Base-by-base conservation (phyloP, 2,888 invertebrate species). In the Pachymerium ferrugineum region DNA sequence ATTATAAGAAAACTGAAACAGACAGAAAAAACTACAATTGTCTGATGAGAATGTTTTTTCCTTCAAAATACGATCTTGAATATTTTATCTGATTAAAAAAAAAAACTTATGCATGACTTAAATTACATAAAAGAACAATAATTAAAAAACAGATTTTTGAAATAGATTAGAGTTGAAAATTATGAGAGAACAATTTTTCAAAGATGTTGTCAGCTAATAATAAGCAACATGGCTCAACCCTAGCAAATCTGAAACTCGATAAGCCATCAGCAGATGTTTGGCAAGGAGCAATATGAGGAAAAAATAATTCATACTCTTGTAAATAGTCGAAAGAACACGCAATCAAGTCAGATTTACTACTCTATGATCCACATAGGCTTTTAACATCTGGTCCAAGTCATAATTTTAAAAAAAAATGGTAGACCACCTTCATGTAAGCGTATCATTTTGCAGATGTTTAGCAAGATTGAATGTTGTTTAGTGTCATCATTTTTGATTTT, bases 151-250 rank as follows among this genome's bases (percentile, higher is more conserved):
- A 25, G 54, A 25, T 54, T 54, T 6, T 12, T 12, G 6, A 16
- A 54, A 25, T 28, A 25, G 54, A 54, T 54, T 54, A 54, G 14
- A 54, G 14, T 14, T 16, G 22, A 54, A 54, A 54, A 54, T 54
- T 54, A 54, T 54, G 54, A 54, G n/a, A n/a, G 54, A 54, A 54
- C 54, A 54, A 54, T 54, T 54, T 54, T 25, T 12, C n/a, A n/a
- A n/a, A 54, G 54, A 54, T 54, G 54, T 54, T 54, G 54, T 54
- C 54, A 54, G 54, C 25, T n/a, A 25, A 14, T 54, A 54, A 54
- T 54, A 54, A 54, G 54, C 54, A 54, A 25, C 54, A 14, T 54
- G 22, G 54, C 54, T 25, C 25, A 54, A 54, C 25, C 54, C 28
- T 25, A 54, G 54, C 54, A 14, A 54, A 54, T 54, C 54, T 25